Percentiles rank a stretch among this genome's conserved stretches.
phyloP scores from a whole-genome alignment of 2,113 vertebrate species.

The Lophius piscatorius region DNA sequence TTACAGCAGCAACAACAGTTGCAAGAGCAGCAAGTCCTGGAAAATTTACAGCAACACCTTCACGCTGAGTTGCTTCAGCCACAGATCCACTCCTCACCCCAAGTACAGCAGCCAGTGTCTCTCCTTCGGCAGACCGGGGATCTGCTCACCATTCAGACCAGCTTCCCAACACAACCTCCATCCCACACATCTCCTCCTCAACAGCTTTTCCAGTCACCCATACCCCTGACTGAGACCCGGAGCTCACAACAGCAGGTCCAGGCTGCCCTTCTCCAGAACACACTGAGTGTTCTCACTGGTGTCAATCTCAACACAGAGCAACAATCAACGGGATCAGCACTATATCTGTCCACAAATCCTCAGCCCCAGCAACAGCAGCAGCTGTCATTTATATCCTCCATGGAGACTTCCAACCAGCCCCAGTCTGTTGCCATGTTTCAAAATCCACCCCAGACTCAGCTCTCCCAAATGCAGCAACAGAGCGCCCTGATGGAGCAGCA shows the following conservation, averaged over 20 bases:
- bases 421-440: constrained; percentile 80
- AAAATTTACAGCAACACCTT: constrained; percentile 83
- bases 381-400: constrained; percentile 89
- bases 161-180: constrained; percentile 88
- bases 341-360: constrained; percentile 88
- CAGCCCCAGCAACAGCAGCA: constrained; percentile 74
- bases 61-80: constrained; percentile 88
- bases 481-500: constrained; percentile 88
- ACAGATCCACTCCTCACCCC: constrained; percentile 79
- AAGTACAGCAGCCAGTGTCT: constrained; percentile 80
- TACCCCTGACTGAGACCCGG: constrained; percentile 74
- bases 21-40: constrained; percentile 78
- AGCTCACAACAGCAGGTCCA: constrained; percentile 89
- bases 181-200: constrained; percentile 87
- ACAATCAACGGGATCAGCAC: constrained; percentile 79
- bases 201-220: constrained; percentile 79
- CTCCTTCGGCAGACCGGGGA: constrained; percentile 91
- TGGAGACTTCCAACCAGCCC: constrained; percentile 78
- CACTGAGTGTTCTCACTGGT: constrained; percentile 85
- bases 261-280: constrained; percentile 87
- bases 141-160: constrained; percentile 91
- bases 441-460: constrained; percentile 72
- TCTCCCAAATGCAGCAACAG: constrained; percentile 86
- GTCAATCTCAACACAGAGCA: constrained; percentile 87
- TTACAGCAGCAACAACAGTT: constrained; percentile 75